A percentile compares a stretch with the other conserved stretches of the same genome.
phyloP scores from a whole-genome alignment of 2,113 vertebrate genomes.

The Pelobates fuscus region DNA sequence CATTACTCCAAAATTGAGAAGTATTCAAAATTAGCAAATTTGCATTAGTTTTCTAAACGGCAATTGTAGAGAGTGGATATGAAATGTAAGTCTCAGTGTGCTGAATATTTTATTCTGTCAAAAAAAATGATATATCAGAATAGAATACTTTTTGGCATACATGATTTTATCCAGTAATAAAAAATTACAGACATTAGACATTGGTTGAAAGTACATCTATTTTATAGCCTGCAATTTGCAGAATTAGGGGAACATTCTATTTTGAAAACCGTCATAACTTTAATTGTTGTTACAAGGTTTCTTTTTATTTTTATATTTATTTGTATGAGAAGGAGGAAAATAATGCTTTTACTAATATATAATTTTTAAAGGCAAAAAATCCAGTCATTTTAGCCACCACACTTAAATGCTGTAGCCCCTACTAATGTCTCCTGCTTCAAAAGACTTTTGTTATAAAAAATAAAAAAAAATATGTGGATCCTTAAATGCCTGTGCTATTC shows the following conservation, averaged over 20 bases:
- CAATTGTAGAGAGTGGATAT: too few species aligned
- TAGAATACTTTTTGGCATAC: too few species aligned
- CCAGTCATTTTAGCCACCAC: constrained; percentile 5
- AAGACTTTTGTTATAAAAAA: neutral
- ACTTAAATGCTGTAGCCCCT: constrained; percentile 15
- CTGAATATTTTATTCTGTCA: too few species aligned
- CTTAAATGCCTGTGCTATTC: neutral
- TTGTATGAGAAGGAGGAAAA: constrained; percentile 25
- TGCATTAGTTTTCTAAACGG: too few species aligned
- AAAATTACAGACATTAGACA: constrained; percentile 15
- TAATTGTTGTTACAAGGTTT: constrained; percentile 31
- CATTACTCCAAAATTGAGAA: too few species aligned
- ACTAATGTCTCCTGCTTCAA: neutral
- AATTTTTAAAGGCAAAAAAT: neutral
- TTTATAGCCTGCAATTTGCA: constrained; percentile 18
- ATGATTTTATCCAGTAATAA: constrained; percentile 32
- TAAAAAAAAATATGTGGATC: neutral
- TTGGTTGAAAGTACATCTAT: constrained; percentile 6
- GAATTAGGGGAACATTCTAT: constrained; percentile 7
- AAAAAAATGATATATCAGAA: too few species aligned
- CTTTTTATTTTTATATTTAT: constrained; percentile 20
- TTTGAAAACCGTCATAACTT: constrained; percentile 14
- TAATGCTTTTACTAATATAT: constrained; percentile 5
- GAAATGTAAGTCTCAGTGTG: too few species aligned
- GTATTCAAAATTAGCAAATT: too few species aligned